These are phyloP conservation scores for Frankliniella intonsa DNA, from an alignment of 2,888 invertebrate genomes.

Conservation along the genomic window DNA sequence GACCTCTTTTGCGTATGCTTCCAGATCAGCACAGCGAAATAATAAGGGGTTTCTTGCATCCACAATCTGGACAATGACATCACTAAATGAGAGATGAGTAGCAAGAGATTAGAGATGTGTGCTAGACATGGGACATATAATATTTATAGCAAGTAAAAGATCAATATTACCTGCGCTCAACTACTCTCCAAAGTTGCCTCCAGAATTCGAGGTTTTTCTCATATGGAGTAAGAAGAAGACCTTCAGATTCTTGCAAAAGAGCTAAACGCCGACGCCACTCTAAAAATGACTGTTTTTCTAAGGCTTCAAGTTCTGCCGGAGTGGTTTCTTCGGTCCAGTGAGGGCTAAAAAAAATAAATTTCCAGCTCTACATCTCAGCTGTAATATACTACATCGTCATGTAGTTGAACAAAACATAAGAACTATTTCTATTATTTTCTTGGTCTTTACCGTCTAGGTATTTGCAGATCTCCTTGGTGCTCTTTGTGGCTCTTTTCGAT, in stretches of 20 bases:
- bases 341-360: conserved; percentile 56
- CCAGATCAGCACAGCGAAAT: conserved; percentile 89
- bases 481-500: conserved; percentile 54
- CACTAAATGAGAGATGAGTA: conserved; percentile 52
- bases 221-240: conserved; percentile 87
- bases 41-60: conserved; percentile 95
- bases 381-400: too few species aligned
- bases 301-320: conserved; percentile 70
- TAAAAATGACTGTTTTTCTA: conserved; percentile 79
- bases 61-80: conserved; percentile 88
- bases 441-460: conserved; percentile 66
- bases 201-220: conserved; percentile 97
- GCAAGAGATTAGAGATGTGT: background rate
- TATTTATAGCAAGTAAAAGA: background rate
- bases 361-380: too few species aligned
- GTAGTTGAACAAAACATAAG: background rate
- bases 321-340: conserved; percentile 70
- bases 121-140: background rate
- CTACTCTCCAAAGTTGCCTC: conserved; percentile 97
- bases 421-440: too few species aligned
- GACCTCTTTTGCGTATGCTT: conserved; percentile 76
- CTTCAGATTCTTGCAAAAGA: conserved; percentile 69
- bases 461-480: conserved; percentile 61
- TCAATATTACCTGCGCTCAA: conserved; percentile 65
- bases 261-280: conserved; percentile 86